A percentile compares a stretch with the other conserved stretches of the same genome.
phyloP scores from a whole-genome alignment of 2,113 vertebrate genomes.

The Motacilla tschutschensis region DNA sequence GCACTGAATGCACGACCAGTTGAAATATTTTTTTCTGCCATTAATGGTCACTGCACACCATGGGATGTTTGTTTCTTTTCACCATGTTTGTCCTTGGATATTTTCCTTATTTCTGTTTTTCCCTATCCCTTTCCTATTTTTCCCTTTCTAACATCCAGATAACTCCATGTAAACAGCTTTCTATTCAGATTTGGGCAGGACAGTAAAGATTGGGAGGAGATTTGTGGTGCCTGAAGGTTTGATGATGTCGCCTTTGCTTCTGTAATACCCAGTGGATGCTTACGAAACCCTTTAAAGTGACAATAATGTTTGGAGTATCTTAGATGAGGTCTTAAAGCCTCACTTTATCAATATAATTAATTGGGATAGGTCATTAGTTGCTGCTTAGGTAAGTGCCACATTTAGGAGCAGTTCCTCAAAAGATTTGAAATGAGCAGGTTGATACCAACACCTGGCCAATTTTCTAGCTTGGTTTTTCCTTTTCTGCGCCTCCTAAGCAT shows the following conservation, averaged over 20 bases:
- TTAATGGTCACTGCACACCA: not conserved
- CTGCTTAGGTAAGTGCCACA: rapidly evolving
- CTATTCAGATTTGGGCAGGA: not conserved
- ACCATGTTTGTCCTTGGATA: not conserved
- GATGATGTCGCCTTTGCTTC: not conserved
- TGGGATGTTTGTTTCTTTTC: not conserved
- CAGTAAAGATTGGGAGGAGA: not conserved
- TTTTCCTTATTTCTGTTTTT: not conserved
- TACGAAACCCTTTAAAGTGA: not conserved
- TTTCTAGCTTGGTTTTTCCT: not conserved
- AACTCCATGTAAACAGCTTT: not conserved
- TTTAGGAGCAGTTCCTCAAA: not conserved
- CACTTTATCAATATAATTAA: not conserved
- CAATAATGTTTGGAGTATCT: not conserved
- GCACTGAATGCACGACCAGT: not conserved
- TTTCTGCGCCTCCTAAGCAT: not conserved
- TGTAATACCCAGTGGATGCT: not conserved
- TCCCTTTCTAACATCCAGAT: not conserved
- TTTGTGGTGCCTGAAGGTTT: not conserved
- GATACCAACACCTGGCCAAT: not conserved
- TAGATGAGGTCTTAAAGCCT: not conserved
- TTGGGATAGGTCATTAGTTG: not conserved
- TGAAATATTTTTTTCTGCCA: not conserved
- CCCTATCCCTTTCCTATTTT: not conserved
- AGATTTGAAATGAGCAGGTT: not conserved